Evolutionary conservation across 2,888 invertebrate genomes (phyloP).

Genomic region (Masnerella sp.): DNA sequence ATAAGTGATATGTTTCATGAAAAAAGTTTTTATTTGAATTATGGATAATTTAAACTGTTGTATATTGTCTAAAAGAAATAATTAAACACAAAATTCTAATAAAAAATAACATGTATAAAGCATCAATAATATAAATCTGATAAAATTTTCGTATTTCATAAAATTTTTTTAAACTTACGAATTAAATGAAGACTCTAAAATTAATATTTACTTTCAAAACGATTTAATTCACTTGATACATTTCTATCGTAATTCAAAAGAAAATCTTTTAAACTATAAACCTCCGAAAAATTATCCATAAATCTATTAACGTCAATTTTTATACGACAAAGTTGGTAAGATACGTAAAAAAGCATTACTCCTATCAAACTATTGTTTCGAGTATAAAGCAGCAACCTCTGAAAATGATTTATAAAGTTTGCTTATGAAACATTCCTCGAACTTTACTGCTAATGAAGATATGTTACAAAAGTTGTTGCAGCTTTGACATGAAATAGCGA

Average conservation of each 20-base stretch:
- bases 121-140: background rate
- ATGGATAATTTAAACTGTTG: no score
- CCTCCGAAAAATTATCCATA: background rate
- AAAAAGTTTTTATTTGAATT: no score
- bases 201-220: background rate
- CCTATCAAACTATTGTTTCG: constrained; percentile 11
- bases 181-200: no score
- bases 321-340: constrained; percentile 1
- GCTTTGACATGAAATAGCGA: constrained; percentile 22
- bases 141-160: background rate
- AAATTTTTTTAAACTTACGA: background rate
- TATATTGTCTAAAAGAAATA: no score
- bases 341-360: constrained; percentile 17
- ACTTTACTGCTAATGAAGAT: constrained; percentile 28
- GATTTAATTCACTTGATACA: background rate
- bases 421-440: constrained; percentile 25
- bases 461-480: constrained; percentile 22
- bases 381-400: constrained; percentile 10
- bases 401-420: constrained; percentile 32
- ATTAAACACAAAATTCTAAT: no score
- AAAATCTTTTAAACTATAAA: background rate
- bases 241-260: background rate
- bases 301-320: constrained; percentile 13
- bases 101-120: no score
- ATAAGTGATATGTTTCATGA: no score